Conservation (phyloP, 2,888 invertebrate genomes). For the Meiosimyza decipiens region DNA sequence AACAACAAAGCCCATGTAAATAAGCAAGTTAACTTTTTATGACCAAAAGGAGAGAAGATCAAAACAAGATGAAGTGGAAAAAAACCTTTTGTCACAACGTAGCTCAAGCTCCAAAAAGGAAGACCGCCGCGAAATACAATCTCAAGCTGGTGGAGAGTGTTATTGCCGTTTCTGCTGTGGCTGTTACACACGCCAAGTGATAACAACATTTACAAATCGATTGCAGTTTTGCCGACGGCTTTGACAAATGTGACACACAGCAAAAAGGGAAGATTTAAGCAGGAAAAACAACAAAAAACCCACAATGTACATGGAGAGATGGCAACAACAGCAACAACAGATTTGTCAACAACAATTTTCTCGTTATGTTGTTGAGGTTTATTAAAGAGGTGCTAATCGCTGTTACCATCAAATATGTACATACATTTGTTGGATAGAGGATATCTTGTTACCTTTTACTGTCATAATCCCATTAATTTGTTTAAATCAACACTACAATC, state of each 20-base stretch:
- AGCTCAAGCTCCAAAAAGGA: slow-evolving; percentile 11
- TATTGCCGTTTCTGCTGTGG: background rate
- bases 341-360: slow-evolving; percentile 30
- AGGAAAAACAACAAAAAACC: background rate
- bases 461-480: background rate
- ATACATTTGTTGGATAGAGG: too few relatives aligned
- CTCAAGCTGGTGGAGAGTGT: background rate
- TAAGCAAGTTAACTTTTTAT: slow-evolving; percentile 35
- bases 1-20: slow-evolving; percentile 18
- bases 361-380: slow-evolving; percentile 16
- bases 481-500: slow-evolving; percentile 9
- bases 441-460: too few relatives aligned
- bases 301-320: background rate
- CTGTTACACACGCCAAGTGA: slow-evolving; percentile 46
- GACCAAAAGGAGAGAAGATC: slow-evolving; percentile 8
- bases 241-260: slow-evolving; percentile 27
- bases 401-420: slow-evolving; percentile 10
- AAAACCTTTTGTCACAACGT: slow-evolving; percentile 21
- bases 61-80: background rate
- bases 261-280: slow-evolving; percentile 1
- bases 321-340: slow-evolving; percentile 7
- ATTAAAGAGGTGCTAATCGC: slow-evolving; percentile 38
- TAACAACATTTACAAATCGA: slow-evolving; percentile 62
- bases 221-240: slow-evolving; percentile 43
- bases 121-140: slow-evolving; percentile 5